Evolutionary conservation across 1,140 invertebrate species (phyloP), one percentile per base, ranked within the genome.

Genomic region (Prorops nasuta): DNA sequence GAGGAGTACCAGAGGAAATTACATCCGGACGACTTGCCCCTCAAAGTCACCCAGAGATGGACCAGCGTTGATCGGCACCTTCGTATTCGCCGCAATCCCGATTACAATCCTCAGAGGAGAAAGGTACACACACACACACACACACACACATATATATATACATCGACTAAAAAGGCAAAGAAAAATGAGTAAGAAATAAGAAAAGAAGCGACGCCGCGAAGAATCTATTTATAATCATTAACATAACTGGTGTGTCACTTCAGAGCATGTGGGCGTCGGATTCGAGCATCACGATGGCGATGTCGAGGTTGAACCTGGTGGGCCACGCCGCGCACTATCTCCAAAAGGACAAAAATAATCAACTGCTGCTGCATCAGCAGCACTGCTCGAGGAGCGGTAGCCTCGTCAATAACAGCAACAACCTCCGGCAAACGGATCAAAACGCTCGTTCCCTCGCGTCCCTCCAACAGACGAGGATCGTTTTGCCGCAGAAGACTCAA

Each of bases 1-100:
- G 81, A 84, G 51, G 89, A 91, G 66, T 91, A 90, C 73, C 90
- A 94, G 71, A 82, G 91, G 19, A 92, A 92, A 73, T 71, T 94
- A 24, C 89, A 92, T 68, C 87, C 88, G 1, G 90, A 92, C 56
- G 92, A 94, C 69, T 80, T 86, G 49, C 90, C 91, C 1, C 79
- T 94, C n/a, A 82, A 84, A 54, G 89, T 92, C 17, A 91, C 93
- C 65, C 84, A 86, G 48, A 81, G 86, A 28, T 93, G 92, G 84
- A 80, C 78, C 8, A 77, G 77, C 24, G 74, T 78, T 32, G 83
- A 84, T 60, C 87, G 87, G 41, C 88, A 91, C 69, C 89, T 91
- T 70, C 76, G 90, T 9, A 84, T 92, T 34, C 81, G 87, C 37
- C 80, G 88, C 38, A 90, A 90, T 74, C 86, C 86, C 1, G 85